Evolutionary conservation across 1,140 invertebrate genomes (phyloP).

Genomic region (Drosophila nebulosa): DNA sequence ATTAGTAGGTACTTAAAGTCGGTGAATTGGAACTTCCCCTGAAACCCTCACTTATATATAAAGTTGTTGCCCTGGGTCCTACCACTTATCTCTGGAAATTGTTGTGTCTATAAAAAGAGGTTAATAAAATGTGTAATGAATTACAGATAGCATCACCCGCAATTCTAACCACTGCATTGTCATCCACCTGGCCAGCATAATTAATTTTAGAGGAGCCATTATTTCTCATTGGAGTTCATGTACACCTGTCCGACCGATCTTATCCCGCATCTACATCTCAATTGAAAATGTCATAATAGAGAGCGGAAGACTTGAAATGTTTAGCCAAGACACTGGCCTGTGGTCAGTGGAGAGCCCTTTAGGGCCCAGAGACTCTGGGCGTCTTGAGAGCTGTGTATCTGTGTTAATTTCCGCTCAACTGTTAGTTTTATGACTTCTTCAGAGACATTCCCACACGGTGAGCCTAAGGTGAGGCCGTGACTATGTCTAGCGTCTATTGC

Average conservation of each 20-base stretch:
- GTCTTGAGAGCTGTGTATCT: conserved; percentile 29
- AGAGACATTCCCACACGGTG: conserved; percentile 56
- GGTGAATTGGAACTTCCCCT: not conserved
- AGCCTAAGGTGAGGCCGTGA: conserved; percentile 6
- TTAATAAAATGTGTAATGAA: conserved; percentile 23
- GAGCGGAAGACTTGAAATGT: conserved; percentile 34
- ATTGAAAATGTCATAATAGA: conserved; percentile 40
- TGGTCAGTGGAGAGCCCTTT: conserved; percentile 28
- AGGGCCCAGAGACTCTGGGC: not conserved
- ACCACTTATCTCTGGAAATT: not conserved
- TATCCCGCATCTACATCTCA: conserved; percentile 47
- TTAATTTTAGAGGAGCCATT: conserved; percentile 13
- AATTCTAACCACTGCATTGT: conserved; percentile 36
- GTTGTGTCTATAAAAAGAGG: not conserved
- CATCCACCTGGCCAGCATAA: conserved; percentile 51
- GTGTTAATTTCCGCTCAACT: conserved; percentile 73
- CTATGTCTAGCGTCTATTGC: no score
- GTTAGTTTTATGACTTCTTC: conserved; percentile 70
- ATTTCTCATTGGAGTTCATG: not conserved
- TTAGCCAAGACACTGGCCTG: conserved; percentile 18
- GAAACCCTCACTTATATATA: not conserved
- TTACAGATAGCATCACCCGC: conserved; percentile 18
- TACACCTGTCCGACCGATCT: conserved; percentile 26
- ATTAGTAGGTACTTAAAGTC: not conserved
- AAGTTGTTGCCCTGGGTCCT: not conserved